phyloP scores from a whole-genome alignment of 2,888 invertebrate species.

The Melolontha melolontha region DNA sequence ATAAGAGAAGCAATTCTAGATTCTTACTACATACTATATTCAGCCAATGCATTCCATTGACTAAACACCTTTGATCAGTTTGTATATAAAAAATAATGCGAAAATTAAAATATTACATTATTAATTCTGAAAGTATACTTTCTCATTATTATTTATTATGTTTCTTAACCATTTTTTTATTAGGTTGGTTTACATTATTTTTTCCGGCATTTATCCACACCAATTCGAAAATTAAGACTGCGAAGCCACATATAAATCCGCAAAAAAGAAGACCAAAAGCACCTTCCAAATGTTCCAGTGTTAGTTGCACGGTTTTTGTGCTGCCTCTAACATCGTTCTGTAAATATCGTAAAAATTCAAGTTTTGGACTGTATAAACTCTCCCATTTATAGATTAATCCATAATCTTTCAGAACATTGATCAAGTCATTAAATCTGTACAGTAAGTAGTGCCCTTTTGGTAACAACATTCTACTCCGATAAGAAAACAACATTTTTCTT shows the following conservation, averaged over 20 bases:
- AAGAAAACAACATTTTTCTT: slow-evolving; percentile 66
- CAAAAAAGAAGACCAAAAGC: slow-evolving; percentile 48
- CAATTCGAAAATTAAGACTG: slow-evolving; percentile 44
- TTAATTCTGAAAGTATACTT: no score
- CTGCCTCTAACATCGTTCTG: neutral
- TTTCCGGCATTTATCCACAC: neutral
- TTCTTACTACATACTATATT: no score
- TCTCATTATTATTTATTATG: no score
- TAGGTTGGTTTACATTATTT: no score
- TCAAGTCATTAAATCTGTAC: slow-evolving; percentile 65
- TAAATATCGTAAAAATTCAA: neutral
- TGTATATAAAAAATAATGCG: no score
- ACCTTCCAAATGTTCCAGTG: slow-evolving; percentile 49
- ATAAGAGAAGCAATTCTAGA: no score
- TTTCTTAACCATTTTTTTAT: no score
- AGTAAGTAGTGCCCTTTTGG: slow-evolving; percentile 69
- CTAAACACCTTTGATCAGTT: no score
- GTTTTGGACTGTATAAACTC: slow-evolving; percentile 36
- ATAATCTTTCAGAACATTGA: slow-evolving; percentile 66
- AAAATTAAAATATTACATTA: no score
- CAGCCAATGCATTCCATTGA: no score
- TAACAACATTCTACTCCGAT: slow-evolving; percentile 70
- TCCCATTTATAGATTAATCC: slow-evolving; percentile 67
- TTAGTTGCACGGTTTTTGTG: slow-evolving; percentile 42
- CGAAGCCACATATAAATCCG: slow-evolving; percentile 44